Conservation (phyloP, 1,140 invertebrate genomes). For the Macrobrachium nipponense region DNA sequence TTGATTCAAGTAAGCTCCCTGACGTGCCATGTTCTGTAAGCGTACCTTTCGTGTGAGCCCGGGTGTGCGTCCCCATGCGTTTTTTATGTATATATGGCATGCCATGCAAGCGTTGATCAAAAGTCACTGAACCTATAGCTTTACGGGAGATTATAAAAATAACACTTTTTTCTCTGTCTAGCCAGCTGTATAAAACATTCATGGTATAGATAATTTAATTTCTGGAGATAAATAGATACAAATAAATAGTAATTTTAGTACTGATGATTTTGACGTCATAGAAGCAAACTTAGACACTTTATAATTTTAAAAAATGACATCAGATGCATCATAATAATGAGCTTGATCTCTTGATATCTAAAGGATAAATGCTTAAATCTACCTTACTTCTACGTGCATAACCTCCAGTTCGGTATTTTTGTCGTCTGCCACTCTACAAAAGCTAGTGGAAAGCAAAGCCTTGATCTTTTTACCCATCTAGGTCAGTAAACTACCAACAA, state of each 20-base stretch:
- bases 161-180: conserved; percentile 10
- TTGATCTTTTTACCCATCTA: too few relatives aligned
- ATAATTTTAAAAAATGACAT: conserved; percentile 33
- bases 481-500: not conserved
- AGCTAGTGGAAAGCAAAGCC: too few relatives aligned
- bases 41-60: too few relatives aligned
- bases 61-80: conserved; percentile 11
- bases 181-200: conserved; percentile 19
- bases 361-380: conserved; percentile 59
- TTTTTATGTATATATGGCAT: conserved; percentile 4
- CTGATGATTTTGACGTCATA: conserved; percentile 7
- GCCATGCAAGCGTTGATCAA: conserved; percentile 26
- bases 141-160: too few relatives aligned
- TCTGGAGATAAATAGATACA: conserved; percentile 9
- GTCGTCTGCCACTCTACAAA: too few relatives aligned
- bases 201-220: conserved; percentile 9
- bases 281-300: conserved; percentile 42
- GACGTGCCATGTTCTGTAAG: too few relatives aligned
- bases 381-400: conserved; percentile 58
- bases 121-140: not conserved
- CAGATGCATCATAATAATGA: conserved; percentile 40
- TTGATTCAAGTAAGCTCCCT: too few relatives aligned
- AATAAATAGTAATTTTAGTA: conserved; percentile 8
- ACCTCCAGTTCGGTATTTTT: conserved; percentile 27
- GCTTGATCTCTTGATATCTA: conserved; percentile 50